Evolutionary conservation across 2,888 invertebrate genomes (phyloP).

Genomic region (Hirtodrosophila cameraria): DNA sequence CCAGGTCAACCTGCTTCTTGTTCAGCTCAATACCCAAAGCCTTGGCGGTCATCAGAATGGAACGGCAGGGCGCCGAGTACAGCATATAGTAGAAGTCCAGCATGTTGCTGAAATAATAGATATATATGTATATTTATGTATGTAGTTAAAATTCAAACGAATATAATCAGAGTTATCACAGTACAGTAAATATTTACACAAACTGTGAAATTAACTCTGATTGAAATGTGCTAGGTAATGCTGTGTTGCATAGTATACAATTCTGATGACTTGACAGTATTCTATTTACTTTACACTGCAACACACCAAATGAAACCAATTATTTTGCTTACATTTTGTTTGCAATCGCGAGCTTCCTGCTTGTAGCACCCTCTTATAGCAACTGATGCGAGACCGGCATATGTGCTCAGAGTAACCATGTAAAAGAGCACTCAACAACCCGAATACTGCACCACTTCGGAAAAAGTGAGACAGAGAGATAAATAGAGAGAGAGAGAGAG

Average conservation of each 20-base stretch:
- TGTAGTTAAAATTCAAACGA: background rate
- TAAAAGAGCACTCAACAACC: too few relatives aligned
- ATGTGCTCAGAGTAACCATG: background rate
- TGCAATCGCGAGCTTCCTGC: constrained; percentile 1
- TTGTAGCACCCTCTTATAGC: background rate
- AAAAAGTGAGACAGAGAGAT: background rate
- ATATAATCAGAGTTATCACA: too few relatives aligned
- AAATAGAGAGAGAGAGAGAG: too few relatives aligned
- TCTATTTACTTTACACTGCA: too few relatives aligned
- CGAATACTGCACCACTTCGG: background rate
- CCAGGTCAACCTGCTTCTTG: constrained; percentile 86
- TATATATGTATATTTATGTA: background rate
- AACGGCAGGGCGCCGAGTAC: constrained; percentile 87
- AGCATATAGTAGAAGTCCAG: constrained; percentile 54
- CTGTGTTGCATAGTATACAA: too few relatives aligned
- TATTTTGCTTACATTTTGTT: background rate
- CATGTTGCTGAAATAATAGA: constrained; percentile 26
- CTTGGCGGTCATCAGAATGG: constrained; percentile 87
- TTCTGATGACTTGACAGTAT: too few relatives aligned
- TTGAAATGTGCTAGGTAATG: too few relatives aligned
- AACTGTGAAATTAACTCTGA: too few relatives aligned
- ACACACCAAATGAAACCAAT: too few relatives aligned
- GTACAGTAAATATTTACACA: too few relatives aligned
- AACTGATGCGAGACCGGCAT: constrained; percentile 2
- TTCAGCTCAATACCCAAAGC: constrained; percentile 88